These are phyloP conservation scores for Brachyalestes nurse DNA, from an alignment of 2,797 vertebrate genomes.

Conservation along the genomic window DNA sequence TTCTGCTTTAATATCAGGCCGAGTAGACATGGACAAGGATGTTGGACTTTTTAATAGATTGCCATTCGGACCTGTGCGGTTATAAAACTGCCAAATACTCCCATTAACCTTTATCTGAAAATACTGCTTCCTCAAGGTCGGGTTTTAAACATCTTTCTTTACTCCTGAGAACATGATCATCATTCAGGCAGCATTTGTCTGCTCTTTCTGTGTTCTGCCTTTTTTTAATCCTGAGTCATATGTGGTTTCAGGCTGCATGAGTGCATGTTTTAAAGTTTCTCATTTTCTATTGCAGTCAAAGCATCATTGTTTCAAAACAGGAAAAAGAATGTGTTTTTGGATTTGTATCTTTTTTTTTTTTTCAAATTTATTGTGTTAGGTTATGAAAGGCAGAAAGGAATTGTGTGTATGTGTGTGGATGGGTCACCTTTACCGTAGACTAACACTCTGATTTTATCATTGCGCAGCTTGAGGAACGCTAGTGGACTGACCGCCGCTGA, in stretches of 20 bases:
- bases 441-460: conserved; percentile 86
- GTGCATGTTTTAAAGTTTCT: not conserved
- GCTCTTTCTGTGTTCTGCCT: not conserved
- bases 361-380: conserved; percentile 55
- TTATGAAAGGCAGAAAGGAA: conserved; percentile 67
- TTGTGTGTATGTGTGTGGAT: conserved; percentile 61
- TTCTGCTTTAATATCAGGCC: not conserved
- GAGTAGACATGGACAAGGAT: not conserved
- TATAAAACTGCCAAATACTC: not conserved
- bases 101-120: not conserved
- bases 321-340: conserved; percentile 9
- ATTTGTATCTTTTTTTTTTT: not conserved
- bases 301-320: not conserved
- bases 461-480: conserved; percentile 98
- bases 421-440: conserved; percentile 43
- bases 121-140: not conserved
- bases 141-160: not conserved
- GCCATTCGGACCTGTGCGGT: not conserved
- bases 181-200: not conserved
- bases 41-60: not conserved
- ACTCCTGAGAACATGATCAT: not conserved
- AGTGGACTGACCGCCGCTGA: conserved; percentile 98
- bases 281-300: conserved; percentile 55
- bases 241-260: conserved; percentile 20
- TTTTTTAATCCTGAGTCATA: not conserved